Evolutionary conservation across 2,113 vertebrate genomes (phyloP).

Genomic region (Suncus etruscus): DNA sequence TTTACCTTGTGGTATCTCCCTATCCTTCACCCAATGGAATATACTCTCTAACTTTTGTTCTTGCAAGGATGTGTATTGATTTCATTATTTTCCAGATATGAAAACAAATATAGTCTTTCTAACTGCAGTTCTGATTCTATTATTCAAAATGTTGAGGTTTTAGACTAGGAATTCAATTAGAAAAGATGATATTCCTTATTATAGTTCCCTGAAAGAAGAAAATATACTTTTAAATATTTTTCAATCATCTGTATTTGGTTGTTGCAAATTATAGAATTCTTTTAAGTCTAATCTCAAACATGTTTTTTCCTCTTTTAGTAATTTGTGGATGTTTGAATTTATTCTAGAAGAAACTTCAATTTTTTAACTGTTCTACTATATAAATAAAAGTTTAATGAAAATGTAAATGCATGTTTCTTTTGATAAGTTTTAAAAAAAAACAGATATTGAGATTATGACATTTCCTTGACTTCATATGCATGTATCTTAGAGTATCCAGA

Average conservation of each 20-base stretch:
- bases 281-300: not conserved
- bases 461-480: not conserved
- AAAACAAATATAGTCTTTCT: constrained; percentile 75
- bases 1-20: constrained; percentile 51
- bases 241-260: not conserved
- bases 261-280: not conserved
- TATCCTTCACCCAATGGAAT: constrained; percentile 68
- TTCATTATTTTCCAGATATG: constrained; percentile 66
- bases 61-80: constrained; percentile 78
- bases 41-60: constrained; percentile 70
- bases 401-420: not conserved
- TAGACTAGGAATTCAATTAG: constrained; percentile 43
- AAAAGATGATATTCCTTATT: constrained; percentile 48
- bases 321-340: not conserved
- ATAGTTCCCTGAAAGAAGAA: not conserved
- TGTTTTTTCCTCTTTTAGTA: not conserved
- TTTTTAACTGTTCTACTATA: not conserved
- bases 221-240: not conserved
- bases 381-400: not conserved
- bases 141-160: constrained; percentile 64
- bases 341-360: constrained; percentile 27
- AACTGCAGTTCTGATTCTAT: constrained; percentile 10
- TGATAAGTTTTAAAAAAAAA: not conserved
- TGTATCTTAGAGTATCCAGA: not conserved
- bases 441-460: not conserved